phyloP scores from a whole-genome alignment of 2,113 vertebrate genomes.

The Myiopsitta monachus region DNA sequence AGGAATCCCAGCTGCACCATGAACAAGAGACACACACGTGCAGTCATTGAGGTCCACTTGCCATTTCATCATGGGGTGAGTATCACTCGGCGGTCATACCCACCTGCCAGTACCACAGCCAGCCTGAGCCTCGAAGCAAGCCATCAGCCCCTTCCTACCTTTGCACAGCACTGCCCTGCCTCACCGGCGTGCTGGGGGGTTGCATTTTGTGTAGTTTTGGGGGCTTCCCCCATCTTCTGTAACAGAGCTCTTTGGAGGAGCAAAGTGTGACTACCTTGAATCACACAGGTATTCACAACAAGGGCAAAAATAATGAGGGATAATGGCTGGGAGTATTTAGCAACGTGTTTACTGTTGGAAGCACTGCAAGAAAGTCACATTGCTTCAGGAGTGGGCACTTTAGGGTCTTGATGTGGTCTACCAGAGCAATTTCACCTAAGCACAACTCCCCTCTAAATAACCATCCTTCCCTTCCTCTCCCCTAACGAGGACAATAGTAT shows the following conservation, averaged over 20 bases:
- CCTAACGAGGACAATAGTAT: neutral
- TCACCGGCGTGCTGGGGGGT: accelerated
- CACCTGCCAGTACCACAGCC: neutral
- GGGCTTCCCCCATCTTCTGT: neutral
- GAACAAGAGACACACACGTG: accelerated
- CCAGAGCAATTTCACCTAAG: neutral
- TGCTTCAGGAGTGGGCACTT: neutral
- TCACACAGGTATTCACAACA: neutral
- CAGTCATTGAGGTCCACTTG: accelerated
- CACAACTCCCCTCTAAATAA: neutral
- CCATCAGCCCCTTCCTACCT: neutral
- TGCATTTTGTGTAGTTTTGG: neutral
- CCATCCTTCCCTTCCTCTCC: neutral
- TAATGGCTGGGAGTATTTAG: neutral
- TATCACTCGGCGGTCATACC: accelerated
- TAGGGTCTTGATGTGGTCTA: neutral
- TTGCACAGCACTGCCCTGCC: neutral
- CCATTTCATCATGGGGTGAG: accelerated
- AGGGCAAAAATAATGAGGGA: neutral
- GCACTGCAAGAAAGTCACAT: neutral
- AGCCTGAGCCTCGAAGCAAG: neutral
- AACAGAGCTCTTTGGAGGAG: neutral
- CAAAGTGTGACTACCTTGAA: neutral
- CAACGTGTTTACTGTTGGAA: neutral
- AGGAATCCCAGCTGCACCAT: neutral